Conservation (phyloP, 2,113 vertebrate species). For the Microtus pennsylvanicus region DNA sequence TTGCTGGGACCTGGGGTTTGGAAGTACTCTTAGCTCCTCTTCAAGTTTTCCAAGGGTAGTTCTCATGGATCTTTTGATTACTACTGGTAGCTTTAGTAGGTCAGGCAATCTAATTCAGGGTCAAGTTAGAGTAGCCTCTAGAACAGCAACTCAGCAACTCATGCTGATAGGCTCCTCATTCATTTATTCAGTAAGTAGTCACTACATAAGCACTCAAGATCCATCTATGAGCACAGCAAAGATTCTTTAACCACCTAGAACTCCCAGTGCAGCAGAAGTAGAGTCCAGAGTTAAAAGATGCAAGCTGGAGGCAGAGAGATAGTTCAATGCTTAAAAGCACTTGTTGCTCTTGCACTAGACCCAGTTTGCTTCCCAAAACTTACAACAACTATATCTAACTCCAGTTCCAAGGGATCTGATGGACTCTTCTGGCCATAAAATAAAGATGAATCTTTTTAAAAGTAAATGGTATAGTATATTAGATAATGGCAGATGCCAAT, state of each 20-base stretch:
- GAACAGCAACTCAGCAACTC: rapidly evolving
- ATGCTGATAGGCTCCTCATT: no score
- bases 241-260: not conserved
- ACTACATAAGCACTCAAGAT: not conserved
- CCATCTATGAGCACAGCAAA: not conserved
- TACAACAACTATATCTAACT: not conserved
- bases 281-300: not conserved
- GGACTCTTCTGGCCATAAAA: not conserved
- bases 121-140: not conserved
- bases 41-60: not conserved
- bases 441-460: not conserved
- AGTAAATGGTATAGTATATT: not conserved
- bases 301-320: not conserved
- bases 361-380: not conserved
- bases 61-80: not conserved
- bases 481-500: not conserved
- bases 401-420: not conserved
- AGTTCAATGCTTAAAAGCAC: no score
- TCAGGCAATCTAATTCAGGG: not conserved
- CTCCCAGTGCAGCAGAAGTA: not conserved
- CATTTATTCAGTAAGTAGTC: not conserved
- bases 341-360: not conserved
- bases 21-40: not conserved
- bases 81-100: not conserved
- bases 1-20: rapidly evolving